Evolutionary conservation across 64 coral and sea anemone species (phyloP).

Genomic region (Stichodactyla helianthus): DNA sequence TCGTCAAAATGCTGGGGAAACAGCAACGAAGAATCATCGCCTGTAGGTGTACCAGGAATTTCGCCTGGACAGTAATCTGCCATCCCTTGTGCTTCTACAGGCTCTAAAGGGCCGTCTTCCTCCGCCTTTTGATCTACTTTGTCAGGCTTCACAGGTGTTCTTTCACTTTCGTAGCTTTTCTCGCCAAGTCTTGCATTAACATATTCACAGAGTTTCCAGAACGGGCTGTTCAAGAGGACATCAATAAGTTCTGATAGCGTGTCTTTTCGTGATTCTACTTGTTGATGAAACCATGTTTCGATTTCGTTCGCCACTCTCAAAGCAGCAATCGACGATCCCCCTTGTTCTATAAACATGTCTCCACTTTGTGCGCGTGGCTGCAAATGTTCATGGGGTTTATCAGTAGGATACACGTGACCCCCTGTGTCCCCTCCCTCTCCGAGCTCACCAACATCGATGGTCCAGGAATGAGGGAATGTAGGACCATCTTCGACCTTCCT

Average conservation of each 20-base stretch:
- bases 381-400: background rate
- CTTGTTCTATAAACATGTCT: constrained; percentile 62
- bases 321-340: constrained; percentile 75
- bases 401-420: background rate
- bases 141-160: background rate
- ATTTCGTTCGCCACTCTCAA: constrained; percentile 63
- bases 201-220: constrained; percentile 54
- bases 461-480: background rate
- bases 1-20: background rate
- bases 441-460: background rate
- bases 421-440: background rate
- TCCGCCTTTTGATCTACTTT: background rate
- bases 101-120: background rate
- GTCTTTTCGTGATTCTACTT: background rate
- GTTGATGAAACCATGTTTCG: constrained; percentile 45
- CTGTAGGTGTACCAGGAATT: background rate
- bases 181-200: constrained; percentile 4
- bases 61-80: background rate
- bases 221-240: constrained; percentile 70
- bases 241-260: constrained; percentile 59
- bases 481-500: background rate
- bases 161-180: background rate
- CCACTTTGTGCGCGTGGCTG: constrained; percentile 1
- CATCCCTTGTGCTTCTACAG: too few species aligned
- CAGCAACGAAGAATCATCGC: background rate